Base-by-base conservation (phyloP, 2,797 vertebrate genomes). In the Rhynchonycteris naso region DNA sequence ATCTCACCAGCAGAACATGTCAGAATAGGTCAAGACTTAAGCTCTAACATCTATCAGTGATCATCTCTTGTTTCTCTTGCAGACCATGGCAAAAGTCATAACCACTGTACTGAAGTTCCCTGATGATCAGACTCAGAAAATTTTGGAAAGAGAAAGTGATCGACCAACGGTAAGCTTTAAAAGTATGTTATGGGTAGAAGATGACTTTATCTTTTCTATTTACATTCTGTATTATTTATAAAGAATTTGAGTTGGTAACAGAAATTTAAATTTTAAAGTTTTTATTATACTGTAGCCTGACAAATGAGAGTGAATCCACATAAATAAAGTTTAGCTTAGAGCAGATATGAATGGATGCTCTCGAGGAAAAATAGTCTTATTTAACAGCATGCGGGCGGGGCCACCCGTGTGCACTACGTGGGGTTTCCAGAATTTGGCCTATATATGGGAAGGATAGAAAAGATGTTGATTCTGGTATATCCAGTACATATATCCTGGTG, bases 21-120 rank as follows among this genome's bases (percentile, higher is more conserved):
- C 79, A 50, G 38, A 35, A 59, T 12, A 21, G 90, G 30, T 35
- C 52, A 82, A 81, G 54, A 21, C 24, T 35, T 13, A 10, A 9
- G 19, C 82, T 65, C 38, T 6, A 1, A 50, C 28, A 26, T 59
- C n/a, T 74, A 0, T 76, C 35, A 35, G 33, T 78, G 59, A 92
- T 13, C 6, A 2, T 59, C 35, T 69, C 91, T 33, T 0, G 28
- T 0, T 95, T 96, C 95, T 95, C 92, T 96, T 95, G 26, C 97
- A 99, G 99, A 99, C 99, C 8, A 99, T 99, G 99, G 99, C 99
- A 97, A 99, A 99, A 98, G 99, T 99, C 93, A 99, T 99, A 96
- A 99, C 99, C 54, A 99, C 99, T 92, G 99, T 99, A 97, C 98
- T 99, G 80, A 99, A 99, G 98, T 99, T 99, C 97, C 98, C 99